Evolutionary conservation across 2,113 vertebrate species (phyloP), one percentile per base, ranked within the genome.

Genomic region (Clarias batrachus): DNA sequence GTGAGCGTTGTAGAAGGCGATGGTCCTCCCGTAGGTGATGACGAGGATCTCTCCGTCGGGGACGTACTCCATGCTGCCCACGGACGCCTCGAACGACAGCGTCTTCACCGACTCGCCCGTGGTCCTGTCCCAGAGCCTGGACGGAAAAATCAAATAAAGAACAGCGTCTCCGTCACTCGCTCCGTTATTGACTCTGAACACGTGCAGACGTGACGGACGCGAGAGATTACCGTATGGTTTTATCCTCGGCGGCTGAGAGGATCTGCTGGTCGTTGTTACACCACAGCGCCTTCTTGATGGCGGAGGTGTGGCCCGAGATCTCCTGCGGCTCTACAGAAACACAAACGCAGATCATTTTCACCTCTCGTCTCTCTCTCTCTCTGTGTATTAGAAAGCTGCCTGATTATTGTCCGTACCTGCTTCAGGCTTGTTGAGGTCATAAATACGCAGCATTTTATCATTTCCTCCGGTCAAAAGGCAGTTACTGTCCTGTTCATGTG

Each of bases 51-150:
- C 97, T 77, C 97, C 97, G 76, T 98, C 97, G 65, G 96, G 95
- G 91, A 99, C 89, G 54, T 99, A 99, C 86, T 99, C 98, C 97
- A 99, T 98, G 94, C 97, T 99, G 94, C 97, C 97, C 89, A 99
- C 97, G 0, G 97, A 96, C 76, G 96, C 94, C 12, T 96, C 96
- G 86, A 99, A 98, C 0, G 92, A 95, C 87, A 99, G 91, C 0
- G 96, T 96, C 87, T 98, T 97, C 90, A 99, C 95, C 87, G 95
- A 96, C 1, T 96, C 96, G 93, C 96, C 95, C 48, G 96, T 97
- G 91, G 87, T 96, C 78, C 96, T 93, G 94, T 99, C 97, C 98
- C 98, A 99, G 27, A 99, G 96, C 81, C 98, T 99, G 87, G 6
- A 56, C 13, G 0, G 27, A 14, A 91, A 17, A 91, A 21, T 87